Evolutionary conservation across 2,888 invertebrate species (phyloP).

Genomic region (Drosophila planitibia): DNA sequence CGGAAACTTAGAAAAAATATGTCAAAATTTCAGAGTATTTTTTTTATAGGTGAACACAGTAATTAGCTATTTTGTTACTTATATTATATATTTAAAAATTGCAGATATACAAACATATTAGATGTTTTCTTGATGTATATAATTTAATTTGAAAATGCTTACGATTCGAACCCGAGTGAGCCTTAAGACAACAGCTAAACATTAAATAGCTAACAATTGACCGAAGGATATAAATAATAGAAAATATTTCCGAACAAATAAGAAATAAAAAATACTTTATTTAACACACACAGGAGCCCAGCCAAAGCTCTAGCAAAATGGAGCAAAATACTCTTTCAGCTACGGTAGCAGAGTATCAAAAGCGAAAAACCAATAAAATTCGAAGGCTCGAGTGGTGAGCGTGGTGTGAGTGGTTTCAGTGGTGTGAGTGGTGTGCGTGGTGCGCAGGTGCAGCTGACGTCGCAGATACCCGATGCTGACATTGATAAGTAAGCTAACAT

Average conservation of each 20-base stretch:
- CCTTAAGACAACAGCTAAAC: neutral
- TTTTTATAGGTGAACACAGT: neutral
- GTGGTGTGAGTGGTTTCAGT: constrained; percentile 19
- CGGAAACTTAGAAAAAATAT: neutral
- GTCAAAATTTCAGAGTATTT: neutral
- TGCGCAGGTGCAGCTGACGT: constrained; percentile 71
- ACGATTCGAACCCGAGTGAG: neutral
- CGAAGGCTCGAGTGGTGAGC: neutral
- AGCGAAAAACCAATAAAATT: constrained; percentile 14
- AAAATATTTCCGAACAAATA: neutral
- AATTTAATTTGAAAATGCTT: neutral
- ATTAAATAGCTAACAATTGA: neutral
- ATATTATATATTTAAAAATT: neutral
- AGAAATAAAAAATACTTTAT: neutral
- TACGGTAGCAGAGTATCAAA: neutral
- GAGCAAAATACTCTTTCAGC: neutral
- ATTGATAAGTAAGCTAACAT: constrained; percentile 48
- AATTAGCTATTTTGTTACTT: neutral
- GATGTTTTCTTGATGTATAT: neutral
- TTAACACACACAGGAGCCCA: neutral
- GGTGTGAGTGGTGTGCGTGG: constrained; percentile 17
- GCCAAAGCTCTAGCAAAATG: neutral
- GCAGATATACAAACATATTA: neutral
- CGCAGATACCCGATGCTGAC: constrained; percentile 33
- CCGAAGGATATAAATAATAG: neutral